These are phyloP conservation scores for Trachelipus rathkii DNA, from an alignment of 1,140 invertebrate species.

Conservation along the genomic window DNA sequence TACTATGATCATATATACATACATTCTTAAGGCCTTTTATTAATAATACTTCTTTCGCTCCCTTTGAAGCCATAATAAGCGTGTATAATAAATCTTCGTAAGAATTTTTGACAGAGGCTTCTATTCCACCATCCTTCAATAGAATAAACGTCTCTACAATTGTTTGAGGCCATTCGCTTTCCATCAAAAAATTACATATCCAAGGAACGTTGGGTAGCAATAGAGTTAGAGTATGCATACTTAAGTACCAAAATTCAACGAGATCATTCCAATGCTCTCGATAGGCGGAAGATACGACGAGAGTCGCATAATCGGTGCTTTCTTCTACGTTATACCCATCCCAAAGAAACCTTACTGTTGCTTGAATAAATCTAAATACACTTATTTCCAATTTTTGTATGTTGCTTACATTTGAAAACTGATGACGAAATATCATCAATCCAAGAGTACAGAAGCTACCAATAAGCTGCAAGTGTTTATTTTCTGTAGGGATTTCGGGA, in stretches of 20 bases:
- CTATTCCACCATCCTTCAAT: conserved; percentile 73
- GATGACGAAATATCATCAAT: conserved; percentile 75
- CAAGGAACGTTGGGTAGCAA: conserved; percentile 75
- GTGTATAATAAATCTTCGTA: conserved; percentile 84
- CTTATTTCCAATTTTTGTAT: conserved; percentile 66
- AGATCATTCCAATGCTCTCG: conserved; percentile 82
- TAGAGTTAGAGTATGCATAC: conserved; percentile 83
- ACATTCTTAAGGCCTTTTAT: neutral
- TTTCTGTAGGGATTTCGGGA: conserved; percentile 68
- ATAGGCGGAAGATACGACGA: conserved; percentile 78
- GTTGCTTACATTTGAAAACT: conserved; percentile 68
- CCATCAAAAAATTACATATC: conserved; percentile 83
- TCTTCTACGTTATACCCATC: conserved; percentile 80
- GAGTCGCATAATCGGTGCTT: conserved; percentile 68
- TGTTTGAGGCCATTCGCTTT: conserved; percentile 85
- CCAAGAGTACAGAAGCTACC: conserved; percentile 79
- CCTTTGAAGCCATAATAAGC: conserved; percentile 72
- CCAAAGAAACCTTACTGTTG: conserved; percentile 83
- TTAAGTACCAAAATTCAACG: conserved; percentile 86
- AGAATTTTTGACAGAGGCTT: conserved; percentile 76
- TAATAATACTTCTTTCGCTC: conserved; percentile 51
- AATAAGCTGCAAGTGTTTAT: conserved; percentile 75
- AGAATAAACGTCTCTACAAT: conserved; percentile 73
- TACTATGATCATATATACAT: no score
- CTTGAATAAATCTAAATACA: conserved; percentile 70